Conservation (phyloP, 2,888 invertebrate species). For the Conomelus anceps region DNA sequence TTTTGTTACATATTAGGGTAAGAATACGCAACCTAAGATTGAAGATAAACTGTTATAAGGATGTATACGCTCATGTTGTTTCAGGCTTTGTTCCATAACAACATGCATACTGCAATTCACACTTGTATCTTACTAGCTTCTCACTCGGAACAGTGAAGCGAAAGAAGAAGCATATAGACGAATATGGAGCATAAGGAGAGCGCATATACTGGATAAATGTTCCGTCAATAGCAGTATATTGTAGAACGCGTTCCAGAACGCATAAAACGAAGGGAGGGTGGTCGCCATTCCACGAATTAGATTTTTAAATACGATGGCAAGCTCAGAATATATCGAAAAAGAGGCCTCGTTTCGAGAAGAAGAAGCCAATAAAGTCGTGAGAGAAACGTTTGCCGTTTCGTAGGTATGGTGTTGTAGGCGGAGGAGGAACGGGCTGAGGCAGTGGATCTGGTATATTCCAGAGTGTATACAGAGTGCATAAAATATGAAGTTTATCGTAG, state of each 20-base stretch:
- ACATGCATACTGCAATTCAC: neutral
- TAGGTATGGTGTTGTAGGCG: neutral
- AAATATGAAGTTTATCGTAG: neutral
- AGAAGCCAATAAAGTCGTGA: neutral
- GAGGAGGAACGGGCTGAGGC: neutral
- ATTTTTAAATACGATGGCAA: neutral
- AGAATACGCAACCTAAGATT: too few species aligned
- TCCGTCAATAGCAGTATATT: neutral
- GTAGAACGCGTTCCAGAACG: neutral
- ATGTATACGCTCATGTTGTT: too few species aligned
- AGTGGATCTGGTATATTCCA: neutral
- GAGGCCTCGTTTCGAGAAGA: neutral
- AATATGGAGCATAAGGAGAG: neutral
- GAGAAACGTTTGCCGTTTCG: too few species aligned
- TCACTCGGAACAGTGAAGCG: neutral
- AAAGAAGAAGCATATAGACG: neutral
- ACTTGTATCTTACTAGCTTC: neutral
- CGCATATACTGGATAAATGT: neutral
- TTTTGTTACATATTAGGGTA: too few species aligned
- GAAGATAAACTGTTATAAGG: too few species aligned
- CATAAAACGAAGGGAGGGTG: neutral
- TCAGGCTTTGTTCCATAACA: too few species aligned
- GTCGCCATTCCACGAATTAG: neutral
- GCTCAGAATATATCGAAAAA: neutral
- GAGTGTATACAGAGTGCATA: neutral